These are phyloP conservation scores for Pseudoatta argentina DNA, from an alignment of 1,140 invertebrate species.

Conservation along the genomic window DNA sequence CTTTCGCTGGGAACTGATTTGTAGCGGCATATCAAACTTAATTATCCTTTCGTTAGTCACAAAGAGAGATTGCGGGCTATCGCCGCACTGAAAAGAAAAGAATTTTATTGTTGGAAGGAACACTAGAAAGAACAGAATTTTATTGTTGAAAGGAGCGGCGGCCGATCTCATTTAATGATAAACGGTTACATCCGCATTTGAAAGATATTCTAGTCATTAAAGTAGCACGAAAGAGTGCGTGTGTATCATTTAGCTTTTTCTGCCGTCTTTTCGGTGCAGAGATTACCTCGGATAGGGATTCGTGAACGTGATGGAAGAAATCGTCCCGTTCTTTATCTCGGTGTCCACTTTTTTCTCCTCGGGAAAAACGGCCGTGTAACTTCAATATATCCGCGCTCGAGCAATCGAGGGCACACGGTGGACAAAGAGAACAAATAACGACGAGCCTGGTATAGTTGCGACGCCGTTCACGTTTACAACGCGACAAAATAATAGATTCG, in stretches of 20 bases:
- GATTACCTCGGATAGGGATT: not conserved
- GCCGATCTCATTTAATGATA: constrained; percentile 24
- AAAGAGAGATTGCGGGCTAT: not conserved
- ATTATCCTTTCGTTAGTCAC: constrained; percentile 34
- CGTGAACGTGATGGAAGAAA: not conserved
- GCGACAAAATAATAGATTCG: constrained; percentile 48
- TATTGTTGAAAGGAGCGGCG: constrained; percentile 5
- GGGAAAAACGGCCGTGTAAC: constrained; percentile 18
- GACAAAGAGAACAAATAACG: constrained; percentile 4
- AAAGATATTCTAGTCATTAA: constrained; percentile 17
- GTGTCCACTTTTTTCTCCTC: not conserved
- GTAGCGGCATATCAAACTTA: constrained; percentile 1
- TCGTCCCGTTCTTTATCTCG: not conserved
- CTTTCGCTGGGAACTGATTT: not conserved
- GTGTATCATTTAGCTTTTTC: constrained; percentile 15
- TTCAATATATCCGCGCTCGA: not conserved
- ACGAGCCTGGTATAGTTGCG: constrained; percentile 3
- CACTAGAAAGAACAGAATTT: not conserved
- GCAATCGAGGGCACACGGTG: not conserved
- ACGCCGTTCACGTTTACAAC: constrained; percentile 43
- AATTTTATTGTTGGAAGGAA: constrained; percentile 16
- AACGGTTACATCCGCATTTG: not conserved
- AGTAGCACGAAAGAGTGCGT: not conserved
- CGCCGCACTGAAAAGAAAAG: not conserved
- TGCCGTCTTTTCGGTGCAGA: constrained; percentile 7